A percentile compares a stretch with the other conserved stretches of the same genome.
phyloP scores from a whole-genome alignment of 2,797 vertebrate genomes.

The Macrochelys suwanniensis region DNA sequence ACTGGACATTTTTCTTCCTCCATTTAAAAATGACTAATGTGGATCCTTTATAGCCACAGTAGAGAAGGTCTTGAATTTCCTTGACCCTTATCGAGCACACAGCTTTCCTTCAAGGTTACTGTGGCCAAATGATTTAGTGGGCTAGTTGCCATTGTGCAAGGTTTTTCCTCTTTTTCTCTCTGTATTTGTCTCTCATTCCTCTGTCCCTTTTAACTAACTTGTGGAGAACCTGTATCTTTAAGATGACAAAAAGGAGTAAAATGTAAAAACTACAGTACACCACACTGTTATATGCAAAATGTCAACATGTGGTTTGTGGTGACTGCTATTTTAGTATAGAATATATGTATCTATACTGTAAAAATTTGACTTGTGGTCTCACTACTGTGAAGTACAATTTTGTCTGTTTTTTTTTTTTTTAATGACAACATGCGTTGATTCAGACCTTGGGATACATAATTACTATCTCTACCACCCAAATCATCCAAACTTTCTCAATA shows the following conservation, averaged over 20 bases:
- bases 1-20: neutral
- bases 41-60: neutral
- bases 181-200: neutral
- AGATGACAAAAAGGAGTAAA: neutral
- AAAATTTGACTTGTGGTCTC: constrained; percentile 15
- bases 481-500: neutral
- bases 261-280: neutral
- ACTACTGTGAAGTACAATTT: constrained; percentile 9
- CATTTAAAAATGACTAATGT: neutral
- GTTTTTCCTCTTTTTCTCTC: neutral
- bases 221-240: neutral
- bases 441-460: neutral
- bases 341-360: constrained; percentile 45
- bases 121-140: neutral
- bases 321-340: constrained; percentile 33
- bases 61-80: neutral
- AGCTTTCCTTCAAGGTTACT: neutral
- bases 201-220: neutral
- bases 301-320: constrained; percentile 36
- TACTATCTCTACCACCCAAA: neutral
- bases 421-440: constrained; percentile 5
- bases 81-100: neutral
- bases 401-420: constrained; percentile 19
- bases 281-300: constrained; percentile 31
- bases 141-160: neutral